Evolutionary conservation across 1,140 invertebrate genomes (phyloP), one percentile per base, ranked within the genome.

Genomic region (Watersipora subatra): DNA sequence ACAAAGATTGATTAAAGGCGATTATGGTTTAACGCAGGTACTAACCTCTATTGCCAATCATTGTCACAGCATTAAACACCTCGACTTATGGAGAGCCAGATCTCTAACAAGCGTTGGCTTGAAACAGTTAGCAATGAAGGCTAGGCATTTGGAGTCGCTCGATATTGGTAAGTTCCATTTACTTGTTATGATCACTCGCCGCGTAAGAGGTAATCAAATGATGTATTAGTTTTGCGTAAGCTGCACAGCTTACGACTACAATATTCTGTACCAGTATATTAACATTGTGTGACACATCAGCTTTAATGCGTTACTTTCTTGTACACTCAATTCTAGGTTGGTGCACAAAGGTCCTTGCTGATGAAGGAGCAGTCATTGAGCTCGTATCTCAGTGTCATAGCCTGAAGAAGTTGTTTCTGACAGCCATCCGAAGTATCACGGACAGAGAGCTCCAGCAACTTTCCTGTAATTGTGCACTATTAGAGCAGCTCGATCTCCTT

Each of bases 81-180:
- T 91, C 63, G 91, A 93, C 76, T 86, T 91, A 69, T 94, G 91
- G 91, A 89, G 92, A 76, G 85, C 86, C 0, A 86, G 86, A 70
- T 86, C 85, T 22, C 75, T 93, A 28, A 88, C 88, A 0, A 83
- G 86, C 1, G 76, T 81, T 3, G 90, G 90, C 2, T 83, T 92
- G 0, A 76, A 82, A 67, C 84, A 85, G 15, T 77, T 94, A 1
- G 81, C 85, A 0, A 80, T 83, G n/a, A 69, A 72, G 20, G 91
- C 89, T 72, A 79, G 70, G 64, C 80, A 85, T 57, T 76, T 94
- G 20, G 85, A 88, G 73, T 90, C 93, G 78, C 78, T 93, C 22
- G 91, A 94, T 81, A 83, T 94, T 64, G 90, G 91, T 63, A 93
- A 91, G 91, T 91, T 90, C 89, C 90, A 12, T 46, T 12, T 46